Evolutionary conservation across 2,113 vertebrate species (phyloP), one percentile per base, ranked within the genome.

Genomic region (Polyodon spathula): DNA sequence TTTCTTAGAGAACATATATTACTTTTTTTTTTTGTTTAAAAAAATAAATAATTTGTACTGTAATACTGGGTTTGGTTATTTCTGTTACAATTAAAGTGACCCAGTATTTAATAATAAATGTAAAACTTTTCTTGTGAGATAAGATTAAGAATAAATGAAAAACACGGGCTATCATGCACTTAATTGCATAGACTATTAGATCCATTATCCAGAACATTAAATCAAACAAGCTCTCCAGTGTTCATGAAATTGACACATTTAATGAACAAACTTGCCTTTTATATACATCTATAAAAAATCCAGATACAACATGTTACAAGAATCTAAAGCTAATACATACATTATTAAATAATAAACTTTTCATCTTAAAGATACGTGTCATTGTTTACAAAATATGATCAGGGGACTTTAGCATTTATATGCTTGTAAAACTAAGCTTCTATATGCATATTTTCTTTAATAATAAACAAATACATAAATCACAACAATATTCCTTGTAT

Each of bases 201-300:
- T n/a, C n/a, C n/a, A n/a, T n/a, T n/a, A n/a, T n/a, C n/a, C n/a
- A n/a, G n/a, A 44, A 10, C 43, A 44, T 44, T 44, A 44, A 44
- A 44, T 10, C 43, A 44, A 44, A 44, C 43, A 44, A 44, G 43
- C 43, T 44, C 10, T 44, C 43, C 6, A n/a, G n/a, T n/a, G n/a
- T n/a, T 10, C 43, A 44, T 88, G 85, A 88, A 88, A 88, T 88
- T 85, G 85, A 85, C 84, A 88, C 85, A 87, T 88, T 88, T 88
- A 88, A 88, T 88, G 84, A 83, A 84, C 85, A 88, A 88, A 80
- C 83, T 84, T 78, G 84, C 80, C 84, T 88, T 83, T 84, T 88
- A 88, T 87, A 86, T 87, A 88, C 85, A 88, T 84, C 85, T 88
- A 88, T 88, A 88, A 88, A 88, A 88, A 84, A 81, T 81, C 80